Base-by-base conservation (phyloP, 2,797 vertebrate species). In the Diplodus puntazzo region DNA sequence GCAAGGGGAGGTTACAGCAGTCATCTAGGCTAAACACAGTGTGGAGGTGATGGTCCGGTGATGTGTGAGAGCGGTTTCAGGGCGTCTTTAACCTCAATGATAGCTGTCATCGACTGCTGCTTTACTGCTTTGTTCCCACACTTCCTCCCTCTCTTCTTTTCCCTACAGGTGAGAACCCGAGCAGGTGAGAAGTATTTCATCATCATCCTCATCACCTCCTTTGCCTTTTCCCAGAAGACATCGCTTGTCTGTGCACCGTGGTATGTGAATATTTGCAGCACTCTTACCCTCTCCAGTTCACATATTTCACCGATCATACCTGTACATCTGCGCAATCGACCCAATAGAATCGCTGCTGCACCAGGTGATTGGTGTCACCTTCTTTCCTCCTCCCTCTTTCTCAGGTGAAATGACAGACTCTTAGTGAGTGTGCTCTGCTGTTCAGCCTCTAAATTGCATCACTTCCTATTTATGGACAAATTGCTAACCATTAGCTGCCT, bases 111-210 rank as follows among this genome's bases (percentile, higher is more conserved):
- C 62, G 76, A 3, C 67, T 68, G 71, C 57, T 67, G 45, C 66
- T 88, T 88, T 75, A 80, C 69, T 62, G 64, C 67, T n/a, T 10
- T 4, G 57, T 85, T 89, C 86, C 83, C 90, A 89, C 83, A 65
- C 82, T 57, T 58, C 74, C 66, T 62, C 53, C 60, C 21, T 68
- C 43, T 58, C 62, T 16, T 64, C 23, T 8, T 17, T 34, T 13
- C 34, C 57, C 66, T 61, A 12, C 70, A 85, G 83, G 81, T 83
- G 74, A 83, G 50, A 9, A 62, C 23, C 1, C 2, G 4, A n/a
- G 11, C 45, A 43, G 73, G 69, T 39, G 10, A 45, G 61, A 60
- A 4, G n/a, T 25, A 54, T 63, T 67, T 75, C 81, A 76, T 74
- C 76, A 50, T 60, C 4, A 10, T 48, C 59, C 20, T 14, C 60